phyloP scores from a whole-genome alignment of 2,888 invertebrate genomes.

The Dysmachus trigonus region DNA sequence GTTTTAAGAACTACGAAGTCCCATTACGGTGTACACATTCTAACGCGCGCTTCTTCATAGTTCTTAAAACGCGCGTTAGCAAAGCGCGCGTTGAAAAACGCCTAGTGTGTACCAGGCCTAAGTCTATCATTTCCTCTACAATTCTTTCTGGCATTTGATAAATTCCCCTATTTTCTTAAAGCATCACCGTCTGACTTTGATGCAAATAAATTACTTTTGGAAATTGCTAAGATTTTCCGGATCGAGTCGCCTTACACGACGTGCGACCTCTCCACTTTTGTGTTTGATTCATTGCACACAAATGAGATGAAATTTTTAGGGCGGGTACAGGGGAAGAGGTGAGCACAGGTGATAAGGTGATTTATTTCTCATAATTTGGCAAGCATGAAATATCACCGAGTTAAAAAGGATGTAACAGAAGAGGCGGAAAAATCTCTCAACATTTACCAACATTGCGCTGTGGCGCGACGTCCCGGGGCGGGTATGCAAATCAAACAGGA shows the following conservation, averaged over 20 bases:
- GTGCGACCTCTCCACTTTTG: not conserved
- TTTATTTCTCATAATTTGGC: slow-evolving; percentile 38
- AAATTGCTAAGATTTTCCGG: slow-evolving; percentile 34
- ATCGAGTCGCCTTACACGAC: slow-evolving; percentile 17
- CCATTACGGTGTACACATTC: no score
- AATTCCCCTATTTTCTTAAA: slow-evolving; percentile 28
- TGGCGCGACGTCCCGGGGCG: not conserved
- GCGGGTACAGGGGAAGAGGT: not conserved
- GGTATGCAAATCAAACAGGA: slow-evolving; percentile 24
- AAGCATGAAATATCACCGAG: slow-evolving; percentile 14
- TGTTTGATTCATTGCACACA: slow-evolving; percentile 38
- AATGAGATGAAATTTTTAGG: slow-evolving; percentile 29
- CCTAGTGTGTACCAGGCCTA: no score
- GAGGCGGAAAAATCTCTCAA: slow-evolving; percentile 18
- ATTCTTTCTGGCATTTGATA: not conserved
- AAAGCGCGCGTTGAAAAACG: no score
- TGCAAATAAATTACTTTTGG: slow-evolving; percentile 38
- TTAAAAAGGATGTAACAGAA: slow-evolving; percentile 19
- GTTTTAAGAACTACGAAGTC: no score
- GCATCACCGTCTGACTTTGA: slow-evolving; percentile 33
- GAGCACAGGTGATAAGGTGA: slow-evolving; percentile 35
- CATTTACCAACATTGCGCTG: not conserved
- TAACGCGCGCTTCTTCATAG: no score
- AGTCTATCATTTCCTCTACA: slow-evolving; percentile 6
- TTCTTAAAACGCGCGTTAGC: no score